Conservation (phyloP, 2,888 invertebrate genomes). For the Dugesia japonica region DNA sequence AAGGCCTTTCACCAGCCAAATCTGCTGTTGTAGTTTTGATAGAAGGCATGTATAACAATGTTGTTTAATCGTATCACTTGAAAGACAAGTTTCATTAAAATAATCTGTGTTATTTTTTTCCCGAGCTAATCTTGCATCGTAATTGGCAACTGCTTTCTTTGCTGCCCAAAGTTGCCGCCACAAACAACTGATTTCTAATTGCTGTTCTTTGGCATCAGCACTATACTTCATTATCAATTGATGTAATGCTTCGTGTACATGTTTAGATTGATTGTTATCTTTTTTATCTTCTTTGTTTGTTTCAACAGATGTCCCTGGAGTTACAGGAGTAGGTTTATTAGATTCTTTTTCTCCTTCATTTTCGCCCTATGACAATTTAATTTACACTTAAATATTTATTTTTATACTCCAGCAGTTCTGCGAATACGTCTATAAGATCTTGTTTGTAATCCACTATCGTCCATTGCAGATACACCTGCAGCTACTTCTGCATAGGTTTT, state of each 20-base stretch:
- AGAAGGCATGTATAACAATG: neutral
- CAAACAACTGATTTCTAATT: conserved; percentile 1
- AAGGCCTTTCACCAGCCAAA: neutral
- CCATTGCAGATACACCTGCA: neutral
- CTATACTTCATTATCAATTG: neutral
- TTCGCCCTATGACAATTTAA: neutral
- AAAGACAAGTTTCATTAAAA: neutral
- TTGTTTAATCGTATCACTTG: neutral
- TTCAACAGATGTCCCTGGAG: neutral
- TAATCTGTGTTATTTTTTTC: neutral
- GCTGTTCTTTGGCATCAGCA: neutral
- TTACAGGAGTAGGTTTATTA: neutral
- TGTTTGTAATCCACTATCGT: neutral
- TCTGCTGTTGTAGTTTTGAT: neutral
- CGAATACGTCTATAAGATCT: neutral
- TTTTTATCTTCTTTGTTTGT: neutral
- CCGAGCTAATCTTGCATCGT: neutral
- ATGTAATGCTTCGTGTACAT: neutral
- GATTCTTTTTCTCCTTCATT: neutral
- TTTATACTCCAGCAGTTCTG: conserved; percentile 2
- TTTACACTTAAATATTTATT: too few relatives aligned
- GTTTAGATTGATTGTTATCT: neutral
- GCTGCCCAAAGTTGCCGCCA: neutral
- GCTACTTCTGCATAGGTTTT: neutral
- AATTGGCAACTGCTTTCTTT: neutral